These are phyloP conservation scores for Crossocerus cetratus DNA, from an alignment of 2,888 invertebrate species.

Conservation along the genomic window DNA sequence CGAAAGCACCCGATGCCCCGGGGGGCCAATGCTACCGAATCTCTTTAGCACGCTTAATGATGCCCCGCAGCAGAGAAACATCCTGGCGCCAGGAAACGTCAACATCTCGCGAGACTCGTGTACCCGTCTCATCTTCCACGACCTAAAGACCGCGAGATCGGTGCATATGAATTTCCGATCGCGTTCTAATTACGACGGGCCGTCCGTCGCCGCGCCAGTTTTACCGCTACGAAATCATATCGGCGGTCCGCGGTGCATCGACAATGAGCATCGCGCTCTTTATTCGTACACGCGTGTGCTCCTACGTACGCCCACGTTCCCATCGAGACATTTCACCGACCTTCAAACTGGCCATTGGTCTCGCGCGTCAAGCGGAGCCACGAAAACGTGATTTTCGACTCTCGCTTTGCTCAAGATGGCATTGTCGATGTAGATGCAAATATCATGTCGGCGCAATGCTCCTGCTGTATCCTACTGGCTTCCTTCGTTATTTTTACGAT, in stretches of 20 bases:
- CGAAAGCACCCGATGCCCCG: neutral
- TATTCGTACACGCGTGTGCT: conserved; percentile 40
- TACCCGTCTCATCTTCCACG: neutral
- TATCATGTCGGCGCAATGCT: too few species aligned
- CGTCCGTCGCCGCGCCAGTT: conserved; percentile 33
- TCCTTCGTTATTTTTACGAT: too few species aligned
- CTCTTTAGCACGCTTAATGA: too few species aligned
- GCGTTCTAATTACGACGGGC: conserved; percentile 20
- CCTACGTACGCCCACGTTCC: conserved; percentile 23
- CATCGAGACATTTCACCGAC: conserved; percentile 40
- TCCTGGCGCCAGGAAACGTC: neutral
- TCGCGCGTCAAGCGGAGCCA: conserved; percentile 1
- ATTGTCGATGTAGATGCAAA: too few species aligned
- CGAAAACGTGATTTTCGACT: neutral
- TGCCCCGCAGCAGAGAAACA: neutral
- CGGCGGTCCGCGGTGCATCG: conserved; percentile 34
- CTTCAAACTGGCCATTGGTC: conserved; percentile 33
- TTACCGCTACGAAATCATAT: conserved; percentile 45
- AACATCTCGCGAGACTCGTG: neutral
- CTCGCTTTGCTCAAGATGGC: too few species aligned
- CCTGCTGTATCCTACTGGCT: too few species aligned
- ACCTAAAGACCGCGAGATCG: neutral
- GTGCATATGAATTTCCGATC: neutral
- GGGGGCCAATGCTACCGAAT: too few species aligned
- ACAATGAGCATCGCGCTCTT: conserved; percentile 42